Conservation (phyloP, 92 coral and sea anemone species). For the Parazoanthus swiftii region DNA sequence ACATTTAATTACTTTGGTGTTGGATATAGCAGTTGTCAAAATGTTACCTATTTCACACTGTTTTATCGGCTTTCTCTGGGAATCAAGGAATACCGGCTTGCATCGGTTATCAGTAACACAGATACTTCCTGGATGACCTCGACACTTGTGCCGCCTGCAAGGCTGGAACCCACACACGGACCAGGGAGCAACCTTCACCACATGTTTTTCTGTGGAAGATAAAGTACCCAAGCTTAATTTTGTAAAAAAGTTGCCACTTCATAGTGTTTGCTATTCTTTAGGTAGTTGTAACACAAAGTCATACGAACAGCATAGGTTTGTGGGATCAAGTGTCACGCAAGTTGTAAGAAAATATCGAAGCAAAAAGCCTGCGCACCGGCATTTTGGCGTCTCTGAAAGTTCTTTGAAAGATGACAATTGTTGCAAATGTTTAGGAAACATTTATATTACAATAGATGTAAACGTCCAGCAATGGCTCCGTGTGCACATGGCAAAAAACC, state of each 20-base stretch:
- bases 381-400: too few species aligned
- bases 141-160: constrained; percentile 41
- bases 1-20: not conserved
- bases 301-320: not conserved
- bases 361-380: too few species aligned
- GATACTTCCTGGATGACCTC: constrained; percentile 26
- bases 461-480: too few species aligned
- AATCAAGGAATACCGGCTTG: constrained; percentile 47
- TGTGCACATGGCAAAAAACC: too few species aligned
- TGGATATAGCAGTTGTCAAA: not conserved
- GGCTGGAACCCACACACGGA: constrained; percentile 52
- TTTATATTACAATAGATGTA: too few species aligned
- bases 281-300: too few species aligned
- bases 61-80: constrained; percentile 53
- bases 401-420: too few species aligned
- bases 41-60: constrained; percentile 59
- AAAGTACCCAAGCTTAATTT: not conserved
- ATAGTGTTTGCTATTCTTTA: too few species aligned
- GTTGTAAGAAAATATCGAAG: too few species aligned
- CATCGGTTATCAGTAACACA: constrained; percentile 55
- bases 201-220: constrained; percentile 29
- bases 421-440: too few species aligned
- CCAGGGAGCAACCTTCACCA: constrained; percentile 30
- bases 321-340: not conserved
- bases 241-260: not conserved